Base-by-base conservation (phyloP, 2,888 invertebrate species). In the Julus scandinavius region DNA sequence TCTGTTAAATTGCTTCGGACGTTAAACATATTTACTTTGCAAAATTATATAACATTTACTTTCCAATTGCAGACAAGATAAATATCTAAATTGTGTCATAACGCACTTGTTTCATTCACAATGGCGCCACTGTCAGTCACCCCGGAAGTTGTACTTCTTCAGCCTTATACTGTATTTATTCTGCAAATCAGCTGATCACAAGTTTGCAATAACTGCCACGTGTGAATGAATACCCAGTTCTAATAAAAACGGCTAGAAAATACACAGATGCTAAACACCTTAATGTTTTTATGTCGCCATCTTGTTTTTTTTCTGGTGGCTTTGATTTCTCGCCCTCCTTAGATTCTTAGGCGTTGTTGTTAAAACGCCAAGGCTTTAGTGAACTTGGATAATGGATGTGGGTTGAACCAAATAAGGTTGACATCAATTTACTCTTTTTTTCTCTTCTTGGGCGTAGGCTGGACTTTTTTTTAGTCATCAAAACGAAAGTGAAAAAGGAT, bases 401-500 rank as follows among this genome's bases (percentile, higher is more conserved):
- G 58, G 58, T 63, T 63, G 58, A 63, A 63, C n/a, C 58, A 63
- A 63, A 63, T 63, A 63, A 63, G 58, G 58, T 17, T 63, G 58
- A 63, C 58, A 63, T 63, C 58, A 63, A 63, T 63, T 63, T 63
- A n/a, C n/a, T 0, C 58, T 63, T 63, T 63, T 58, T 17, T 45
- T 54, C 54, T 63, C 54, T 54, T 54, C 54, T 63, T 63, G 58
- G 58, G 58, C 58, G 58, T 63, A 63, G 58, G n/a, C 58, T n/a
- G 17, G 58, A 63, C n/a, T 63, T 63, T 63, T 54, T 54, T 54
- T 17, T 63, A 63, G 58, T 63, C n/a, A 63, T 63, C 58, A 63
- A 63, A 63, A 63, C n/a, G 58, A 63, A 63, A 63, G 58, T 63
- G 58, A 63, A 63, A 63, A 63, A 63, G 58, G 58, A 63, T 63